These are phyloP conservation scores for Hylaeus anthracinus DNA, from an alignment of 1,140 invertebrate species.

Conservation along the genomic window DNA sequence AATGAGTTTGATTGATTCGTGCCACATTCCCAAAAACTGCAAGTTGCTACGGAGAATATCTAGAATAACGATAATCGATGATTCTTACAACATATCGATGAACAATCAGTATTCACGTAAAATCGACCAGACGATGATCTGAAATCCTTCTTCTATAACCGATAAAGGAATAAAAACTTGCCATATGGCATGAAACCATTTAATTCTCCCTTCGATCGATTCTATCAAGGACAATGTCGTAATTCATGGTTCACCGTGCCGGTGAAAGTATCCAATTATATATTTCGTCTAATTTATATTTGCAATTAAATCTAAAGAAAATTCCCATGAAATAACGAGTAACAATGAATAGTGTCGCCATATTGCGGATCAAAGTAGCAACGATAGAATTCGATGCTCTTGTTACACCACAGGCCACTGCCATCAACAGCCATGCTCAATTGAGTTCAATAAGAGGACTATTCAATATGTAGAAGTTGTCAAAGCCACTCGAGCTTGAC, in stretches of 20 bases:
- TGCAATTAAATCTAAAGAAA: neutral
- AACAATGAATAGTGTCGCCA: too few relatives aligned
- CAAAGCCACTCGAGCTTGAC: neutral
- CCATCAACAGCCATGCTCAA: neutral
- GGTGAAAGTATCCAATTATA: neutral
- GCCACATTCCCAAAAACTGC: too few relatives aligned
- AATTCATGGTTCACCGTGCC: neutral
- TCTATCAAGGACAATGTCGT: constrained; percentile 17
- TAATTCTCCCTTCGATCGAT: constrained; percentile 42
- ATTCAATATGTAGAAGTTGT: neutral
- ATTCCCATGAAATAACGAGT: too few relatives aligned
- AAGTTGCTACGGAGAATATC: too few relatives aligned
- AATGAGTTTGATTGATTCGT: too few relatives aligned
- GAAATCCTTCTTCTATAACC: neutral
- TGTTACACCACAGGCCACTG: neutral
- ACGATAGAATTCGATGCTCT: too few relatives aligned
- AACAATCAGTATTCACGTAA: neutral
- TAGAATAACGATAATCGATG: neutral
- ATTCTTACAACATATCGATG: neutral
- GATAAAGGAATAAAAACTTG: constrained; percentile 26
- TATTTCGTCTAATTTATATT: neutral
- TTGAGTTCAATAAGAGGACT: constrained; percentile 20
- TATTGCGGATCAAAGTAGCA: too few relatives aligned
- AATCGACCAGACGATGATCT: neutral
- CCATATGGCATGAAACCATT: constrained; percentile 39